Evolutionary conservation across 1,140 invertebrate genomes (phyloP).

Genomic region (Drosophila nasuta): DNA sequence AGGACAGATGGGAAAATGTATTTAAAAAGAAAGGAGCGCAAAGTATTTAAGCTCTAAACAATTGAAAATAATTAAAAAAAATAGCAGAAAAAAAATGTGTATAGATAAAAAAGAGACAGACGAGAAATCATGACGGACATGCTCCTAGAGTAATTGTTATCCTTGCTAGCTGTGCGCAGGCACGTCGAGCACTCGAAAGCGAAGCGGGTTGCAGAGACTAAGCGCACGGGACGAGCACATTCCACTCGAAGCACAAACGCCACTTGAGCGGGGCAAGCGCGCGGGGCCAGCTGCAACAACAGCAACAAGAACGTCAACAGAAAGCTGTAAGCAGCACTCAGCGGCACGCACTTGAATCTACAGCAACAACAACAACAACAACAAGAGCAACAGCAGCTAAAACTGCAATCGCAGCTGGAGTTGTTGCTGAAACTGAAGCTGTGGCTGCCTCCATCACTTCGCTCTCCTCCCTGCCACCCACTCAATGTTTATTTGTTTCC

Average conservation of each 20-base stretch:
- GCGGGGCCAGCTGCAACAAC: slow-evolving; percentile 41
- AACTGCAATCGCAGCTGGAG: slow-evolving; percentile 74
- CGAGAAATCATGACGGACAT: slow-evolving; percentile 54
- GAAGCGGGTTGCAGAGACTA: slow-evolving; percentile 15
- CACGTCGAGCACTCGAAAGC: slow-evolving; percentile 63
- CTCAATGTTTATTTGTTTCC: slow-evolving; percentile 32
- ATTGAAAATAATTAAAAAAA: slow-evolving; percentile 57
- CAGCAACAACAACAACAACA: slow-evolving; percentile 11
- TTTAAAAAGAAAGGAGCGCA: slow-evolving; percentile 14
- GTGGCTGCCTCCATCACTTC: neutral
- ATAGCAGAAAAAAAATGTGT: slow-evolving; percentile 5
- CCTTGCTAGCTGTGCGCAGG: slow-evolving; percentile 75
- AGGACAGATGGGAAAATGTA: slow-evolving; percentile 17
- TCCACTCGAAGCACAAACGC: slow-evolving; percentile 63
- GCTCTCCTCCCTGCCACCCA: neutral
- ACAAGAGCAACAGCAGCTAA: slow-evolving; percentile 55
- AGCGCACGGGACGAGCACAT: slow-evolving; percentile 25
- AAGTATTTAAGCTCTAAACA: slow-evolving; percentile 71
- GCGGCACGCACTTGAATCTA: slow-evolving; percentile 72
- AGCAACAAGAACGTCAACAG: slow-evolving; percentile 45
- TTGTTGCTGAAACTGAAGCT: slow-evolving; percentile 5
- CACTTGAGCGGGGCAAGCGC: slow-evolving; percentile 66
- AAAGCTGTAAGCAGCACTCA: slow-evolving; percentile 77
- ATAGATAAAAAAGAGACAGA: slow-evolving; percentile 19
- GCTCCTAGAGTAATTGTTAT: slow-evolving; percentile 79